Base-by-base conservation (phyloP, 2,113 vertebrate genomes). In the Syngnathus scovelli region DNA sequence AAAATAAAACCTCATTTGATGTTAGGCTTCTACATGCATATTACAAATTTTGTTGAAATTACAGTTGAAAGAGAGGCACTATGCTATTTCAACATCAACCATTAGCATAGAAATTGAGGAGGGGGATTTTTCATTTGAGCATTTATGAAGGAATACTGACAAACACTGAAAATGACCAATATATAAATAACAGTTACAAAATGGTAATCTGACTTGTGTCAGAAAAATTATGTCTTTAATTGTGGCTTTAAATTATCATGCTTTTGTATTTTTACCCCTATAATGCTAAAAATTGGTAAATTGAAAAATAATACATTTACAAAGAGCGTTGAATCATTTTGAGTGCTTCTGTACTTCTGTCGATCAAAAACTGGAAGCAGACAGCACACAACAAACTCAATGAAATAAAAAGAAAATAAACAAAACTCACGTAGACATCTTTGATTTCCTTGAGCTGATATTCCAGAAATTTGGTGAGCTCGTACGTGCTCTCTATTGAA, bases 381-480 rank as follows among this genome's bases (percentile, higher is more conserved):
- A n/a, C 19, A 52, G 49, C 49, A 21, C 49, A 52, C 8, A 21
- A 21, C 10, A 21, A 16, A 43, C 41, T 13, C 13, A 19, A 16
- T 27, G 3, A 18, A 48, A 19, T 23, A 8, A 46, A 3, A 41
- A 39, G 46, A 48, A 46, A 1, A 41, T 21, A 54, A 54, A 55
- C 4, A 52, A 23, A 18, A 55, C 95, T 96, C 89, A 98, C 96
- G 27, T 98, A 98, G 82, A 95, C 94, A 78, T 94, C 94, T 78
- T 95, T 95, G 85, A 98, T 93, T 79, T 94, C 93, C 76, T 94
- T 95, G 71, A 98, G 94, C 86, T 98, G 96, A 77, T 96, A 95
- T 87, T 98, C 95, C 92, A 98, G 92, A 89, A 97, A 98, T 75
- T 95, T 96, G 78, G 96, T 98, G 77, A 98, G 92, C 89, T 98